These are phyloP conservation scores for Phyllostomus hastatus DNA, from an alignment of 2,113 vertebrate genomes.

Conservation along the genomic window DNA sequence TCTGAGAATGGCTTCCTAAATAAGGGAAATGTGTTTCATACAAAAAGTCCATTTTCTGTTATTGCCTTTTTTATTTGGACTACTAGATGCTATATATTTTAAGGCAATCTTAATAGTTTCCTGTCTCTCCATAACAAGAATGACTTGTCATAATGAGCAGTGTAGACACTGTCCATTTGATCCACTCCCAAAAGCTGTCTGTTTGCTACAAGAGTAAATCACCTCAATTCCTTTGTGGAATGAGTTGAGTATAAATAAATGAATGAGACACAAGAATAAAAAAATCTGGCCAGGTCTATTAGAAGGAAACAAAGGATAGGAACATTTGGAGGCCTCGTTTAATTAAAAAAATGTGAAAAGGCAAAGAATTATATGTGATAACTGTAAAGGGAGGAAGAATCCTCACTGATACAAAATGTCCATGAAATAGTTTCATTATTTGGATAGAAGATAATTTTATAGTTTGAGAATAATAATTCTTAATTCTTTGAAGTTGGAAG, in stretches of 20 bases:
- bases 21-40: slow-evolving; percentile 52
- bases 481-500: background rate
- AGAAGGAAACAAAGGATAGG: slow-evolving; percentile 45
- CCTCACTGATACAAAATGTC: background rate
- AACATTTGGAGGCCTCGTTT: slow-evolving; percentile 32
- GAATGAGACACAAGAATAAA: slow-evolving; percentile 44
- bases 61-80: slow-evolving; percentile 64
- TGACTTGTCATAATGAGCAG: slow-evolving; percentile 62
- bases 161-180: slow-evolving; percentile 61
- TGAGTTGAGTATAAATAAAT: slow-evolving; percentile 56
- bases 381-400: background rate
- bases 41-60: slow-evolving; percentile 63
- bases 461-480: slow-evolving; percentile 40
- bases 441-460: slow-evolving; percentile 10
- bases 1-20: slow-evolving; percentile 58
- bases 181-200: slow-evolving; percentile 62
- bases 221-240: slow-evolving; percentile 58
- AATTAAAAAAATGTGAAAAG: slow-evolving; percentile 29
- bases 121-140: slow-evolving; percentile 67
- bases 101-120: slow-evolving; percentile 58
- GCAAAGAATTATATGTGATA: slow-evolving; percentile 27
- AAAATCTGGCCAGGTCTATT: slow-evolving; percentile 25
- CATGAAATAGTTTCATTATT: slow-evolving; percentile 14
- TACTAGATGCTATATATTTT: slow-evolving; percentile 57
- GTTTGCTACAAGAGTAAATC: slow-evolving; percentile 56